Percentiles rank a stretch among this genome's conserved stretches.
Conservation (phyloP, 1,140 invertebrate species). For the Drusus annulatus region DNA sequence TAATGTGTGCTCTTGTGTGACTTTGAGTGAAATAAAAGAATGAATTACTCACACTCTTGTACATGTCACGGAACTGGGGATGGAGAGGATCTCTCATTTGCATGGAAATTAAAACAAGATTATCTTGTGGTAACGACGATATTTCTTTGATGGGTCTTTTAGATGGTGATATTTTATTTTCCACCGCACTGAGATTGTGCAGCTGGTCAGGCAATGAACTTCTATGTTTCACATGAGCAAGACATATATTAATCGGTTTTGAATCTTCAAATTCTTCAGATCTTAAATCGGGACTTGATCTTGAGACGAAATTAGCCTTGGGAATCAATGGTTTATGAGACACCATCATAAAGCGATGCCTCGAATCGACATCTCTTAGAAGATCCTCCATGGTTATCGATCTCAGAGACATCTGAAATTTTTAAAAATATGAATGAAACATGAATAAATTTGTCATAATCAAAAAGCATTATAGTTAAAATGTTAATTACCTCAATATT, state of each 20-base stretch:
- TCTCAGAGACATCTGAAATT: conserved; percentile 78
- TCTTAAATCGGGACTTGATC: conserved; percentile 86
- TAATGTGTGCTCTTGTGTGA: no score
- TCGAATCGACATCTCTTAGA: conserved; percentile 81
- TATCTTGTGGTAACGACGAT: conserved; percentile 66
- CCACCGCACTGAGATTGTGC: conserved; percentile 68
- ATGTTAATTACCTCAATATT: conserved; percentile 74
- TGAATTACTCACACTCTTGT: conserved; percentile 63
- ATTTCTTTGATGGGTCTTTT: conserved; percentile 53
- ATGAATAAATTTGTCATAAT: not conserved
- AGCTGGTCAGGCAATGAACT: conserved; percentile 81
- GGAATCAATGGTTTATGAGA: conserved; percentile 72
- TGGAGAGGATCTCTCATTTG: conserved; percentile 67
- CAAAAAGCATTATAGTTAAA: conserved; percentile 4
- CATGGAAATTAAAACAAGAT: conserved; percentile 73
- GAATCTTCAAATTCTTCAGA: conserved; percentile 41
- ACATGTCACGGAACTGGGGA: conserved; percentile 63
- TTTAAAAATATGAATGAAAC: conserved; percentile 17
- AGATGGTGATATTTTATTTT: conserved; percentile 23
- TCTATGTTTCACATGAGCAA: conserved; percentile 58
- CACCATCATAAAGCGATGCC: conserved; percentile 86
- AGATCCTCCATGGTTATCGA: conserved; percentile 92
- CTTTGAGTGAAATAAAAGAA: no score
- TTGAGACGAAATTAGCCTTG: conserved; percentile 77
- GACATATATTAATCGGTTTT: conserved; percentile 32